Conservation (phyloP, 2,888 invertebrate species). For the Pristionchus entomophagus region DNA sequence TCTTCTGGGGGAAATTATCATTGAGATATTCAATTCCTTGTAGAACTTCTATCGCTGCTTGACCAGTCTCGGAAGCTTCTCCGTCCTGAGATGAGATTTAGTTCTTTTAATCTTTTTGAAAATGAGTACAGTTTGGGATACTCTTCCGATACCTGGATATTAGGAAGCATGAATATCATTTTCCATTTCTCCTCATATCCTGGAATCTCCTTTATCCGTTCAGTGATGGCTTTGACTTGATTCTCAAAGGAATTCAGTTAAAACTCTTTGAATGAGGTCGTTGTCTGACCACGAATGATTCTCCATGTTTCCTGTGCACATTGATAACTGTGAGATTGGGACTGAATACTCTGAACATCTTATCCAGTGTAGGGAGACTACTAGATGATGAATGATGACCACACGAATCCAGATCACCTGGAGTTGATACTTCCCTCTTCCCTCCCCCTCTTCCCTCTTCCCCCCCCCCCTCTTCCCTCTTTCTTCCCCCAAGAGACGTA, state of each 20-base stretch:
- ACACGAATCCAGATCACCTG: constrained; percentile 63
- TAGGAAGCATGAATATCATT: constrained; percentile 61
- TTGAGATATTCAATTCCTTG: constrained; percentile 59
- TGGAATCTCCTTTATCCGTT: constrained; percentile 52
- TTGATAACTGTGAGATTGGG: constrained; percentile 57
- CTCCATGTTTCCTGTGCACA: constrained; percentile 26
- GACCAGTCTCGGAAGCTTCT: constrained; percentile 64
- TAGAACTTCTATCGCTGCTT: constrained; percentile 65
- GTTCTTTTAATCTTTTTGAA: too few relatives aligned
- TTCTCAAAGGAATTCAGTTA: neutral
- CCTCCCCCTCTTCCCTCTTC: neutral
- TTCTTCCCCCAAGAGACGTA: too few relatives aligned
- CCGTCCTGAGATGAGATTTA: constrained; percentile 60
- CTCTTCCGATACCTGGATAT: constrained; percentile 54
- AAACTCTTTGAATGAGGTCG: neutral
- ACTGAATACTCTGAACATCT: constrained; percentile 57
- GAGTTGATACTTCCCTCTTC: neutral
- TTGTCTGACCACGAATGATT: constrained; percentile 19
- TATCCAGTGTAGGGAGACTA: constrained; percentile 56
- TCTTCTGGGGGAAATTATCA: constrained; percentile 55
- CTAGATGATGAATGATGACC: constrained; percentile 56
- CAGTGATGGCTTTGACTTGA: constrained; percentile 51
- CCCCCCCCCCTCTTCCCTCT: neutral
- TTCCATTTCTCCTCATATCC: constrained; percentile 62
- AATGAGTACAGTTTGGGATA: too few relatives aligned